phyloP scores from a whole-genome alignment of 2,888 invertebrate genomes.

The Sclerodermus sp. region DNA sequence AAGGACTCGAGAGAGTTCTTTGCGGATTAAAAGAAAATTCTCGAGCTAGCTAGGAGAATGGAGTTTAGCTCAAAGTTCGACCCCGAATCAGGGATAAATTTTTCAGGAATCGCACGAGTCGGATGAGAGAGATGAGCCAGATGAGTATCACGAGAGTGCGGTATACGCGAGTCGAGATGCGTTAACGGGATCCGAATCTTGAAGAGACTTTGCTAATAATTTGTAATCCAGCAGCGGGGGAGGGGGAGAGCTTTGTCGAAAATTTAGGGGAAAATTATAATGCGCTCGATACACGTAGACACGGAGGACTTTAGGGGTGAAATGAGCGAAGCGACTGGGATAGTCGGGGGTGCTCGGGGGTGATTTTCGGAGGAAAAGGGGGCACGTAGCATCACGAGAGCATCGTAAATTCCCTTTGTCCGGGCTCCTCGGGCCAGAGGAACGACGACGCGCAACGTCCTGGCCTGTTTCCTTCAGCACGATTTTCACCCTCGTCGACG shows the following conservation, averaged over 20 bases:
- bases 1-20: no score
- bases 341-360: not conserved
- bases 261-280: constrained; percentile 21
- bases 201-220: no score
- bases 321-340: not conserved
- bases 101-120: no score
- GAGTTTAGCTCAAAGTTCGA: no score
- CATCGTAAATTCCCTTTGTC: constrained; percentile 36
- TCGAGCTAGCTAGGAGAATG: no score
- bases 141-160: no score
- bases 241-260: constrained; percentile 9
- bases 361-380: constrained; percentile 1
- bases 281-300: not conserved
- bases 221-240: no score
- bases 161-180: no score
- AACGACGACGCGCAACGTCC: constrained; percentile 5
- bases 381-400: constrained; percentile 9
- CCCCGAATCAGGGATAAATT: no score
- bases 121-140: no score
- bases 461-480: not conserved
- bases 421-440: constrained; percentile 7
- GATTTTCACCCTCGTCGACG: constrained; percentile 4
- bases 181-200: no score
- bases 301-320: not conserved
- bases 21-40: no score